phyloP scores from a whole-genome alignment of 1,140 invertebrate genomes.

The Drosophila trapezifrons region DNA sequence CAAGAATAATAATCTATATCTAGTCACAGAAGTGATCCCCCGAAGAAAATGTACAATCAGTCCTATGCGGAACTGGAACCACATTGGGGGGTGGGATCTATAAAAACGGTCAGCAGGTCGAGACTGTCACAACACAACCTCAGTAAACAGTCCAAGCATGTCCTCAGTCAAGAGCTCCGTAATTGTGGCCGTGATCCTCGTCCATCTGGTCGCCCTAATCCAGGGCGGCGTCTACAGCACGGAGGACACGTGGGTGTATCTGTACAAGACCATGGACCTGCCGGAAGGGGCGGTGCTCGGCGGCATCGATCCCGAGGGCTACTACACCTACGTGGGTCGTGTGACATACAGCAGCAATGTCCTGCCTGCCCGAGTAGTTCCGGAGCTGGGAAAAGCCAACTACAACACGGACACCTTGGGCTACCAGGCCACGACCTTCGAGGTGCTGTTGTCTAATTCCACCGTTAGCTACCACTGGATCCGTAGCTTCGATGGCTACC shows the following conservation, averaged over 20 bases:
- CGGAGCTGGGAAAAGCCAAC: slow-evolving; percentile 20
- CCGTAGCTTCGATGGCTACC: slow-evolving; percentile 36
- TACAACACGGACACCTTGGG: slow-evolving; percentile 38
- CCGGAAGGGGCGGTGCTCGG: slow-evolving; percentile 36
- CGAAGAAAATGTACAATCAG: slow-evolving; percentile 10
- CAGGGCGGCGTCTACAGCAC: slow-evolving; percentile 22
- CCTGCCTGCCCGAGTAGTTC: slow-evolving; percentile 45
- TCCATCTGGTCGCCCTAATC: slow-evolving; percentile 41
- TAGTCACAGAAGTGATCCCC: slow-evolving; percentile 9
- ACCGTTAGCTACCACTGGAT: slow-evolving; percentile 26
- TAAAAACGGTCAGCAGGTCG: background rate
- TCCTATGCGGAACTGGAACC: background rate
- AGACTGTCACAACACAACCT: background rate
- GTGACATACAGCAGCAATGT: slow-evolving; percentile 12
- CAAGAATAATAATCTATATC: slow-evolving; percentile 6
- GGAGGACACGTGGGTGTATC: slow-evolving; percentile 33
- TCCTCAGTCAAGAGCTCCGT: slow-evolving; percentile 17
- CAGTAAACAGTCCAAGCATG: slow-evolving; percentile 33
- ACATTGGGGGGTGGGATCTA: too few species aligned
- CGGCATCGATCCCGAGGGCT: slow-evolving; percentile 40
- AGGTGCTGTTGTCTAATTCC: slow-evolving; percentile 16
- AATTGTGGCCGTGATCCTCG: slow-evolving; percentile 20
- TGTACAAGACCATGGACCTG: slow-evolving; percentile 22
- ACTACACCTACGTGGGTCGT: slow-evolving; percentile 53
- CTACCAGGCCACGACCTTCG: background rate